Base-by-base conservation (phyloP, 1,140 invertebrate species). In the Asbolus verrucosus region DNA sequence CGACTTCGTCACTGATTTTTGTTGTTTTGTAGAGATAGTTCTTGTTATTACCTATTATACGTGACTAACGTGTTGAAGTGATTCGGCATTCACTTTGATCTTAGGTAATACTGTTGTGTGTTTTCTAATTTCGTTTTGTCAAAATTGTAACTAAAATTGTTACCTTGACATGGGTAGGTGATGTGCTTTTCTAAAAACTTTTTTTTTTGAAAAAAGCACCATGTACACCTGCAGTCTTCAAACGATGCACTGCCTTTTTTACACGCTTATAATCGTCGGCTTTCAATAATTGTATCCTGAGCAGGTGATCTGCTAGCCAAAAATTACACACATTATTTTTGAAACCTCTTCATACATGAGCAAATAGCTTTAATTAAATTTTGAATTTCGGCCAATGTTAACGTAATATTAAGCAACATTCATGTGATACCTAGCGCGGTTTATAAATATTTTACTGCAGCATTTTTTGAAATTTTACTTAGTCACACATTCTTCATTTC, bases 361-460 rank as follows among this genome's bases (percentile, higher is more conserved):
- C 46, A 54, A 54, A 21, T 54, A 9, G 46, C 46, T 54, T 54
- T 54, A 54, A 54, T 54, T 54, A 54, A 54, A 54, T 54, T 54
- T 54, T 54, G 46, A 54, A 54, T 27, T 54, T 54, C 46, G 46
- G 46, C 46, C 46, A 54, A 54, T 54, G 18, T 11, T 24, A 54
- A 54, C 46, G 27, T 54, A 54, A 36, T 36, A 36, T 36, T 36
- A 36, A 36, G 33, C 33, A 36, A 54, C 46, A 21, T 30, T 36
- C 33, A 36, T 36, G 33, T 54, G 46, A 24, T 50, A 54, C 46
- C 46, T 9, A n/a, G n/a, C 46, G 19, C 21, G 21, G 46, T 54
- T 19, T 54, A 54, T 54, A 54, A 54, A 54, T 54, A 54, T 54
- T 54, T 54, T 54, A 54, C 27, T 54, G 33, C 33, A 2, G 11